Evolutionary conservation across 2,113 vertebrate species (phyloP).

Genomic region (Struthidea cinerea): DNA sequence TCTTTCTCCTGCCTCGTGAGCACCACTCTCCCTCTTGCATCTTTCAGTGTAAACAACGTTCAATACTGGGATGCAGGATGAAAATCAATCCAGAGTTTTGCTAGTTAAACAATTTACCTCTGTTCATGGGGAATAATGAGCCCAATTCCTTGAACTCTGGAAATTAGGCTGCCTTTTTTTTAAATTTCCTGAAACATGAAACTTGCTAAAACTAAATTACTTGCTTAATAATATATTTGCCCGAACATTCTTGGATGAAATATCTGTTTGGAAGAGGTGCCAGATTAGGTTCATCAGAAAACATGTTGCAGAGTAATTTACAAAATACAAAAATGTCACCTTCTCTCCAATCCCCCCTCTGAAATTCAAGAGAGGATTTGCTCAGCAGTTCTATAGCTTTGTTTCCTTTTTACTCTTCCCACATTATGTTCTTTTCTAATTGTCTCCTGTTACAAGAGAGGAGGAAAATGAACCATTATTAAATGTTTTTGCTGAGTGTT

Average conservation of each 20-base stretch:
- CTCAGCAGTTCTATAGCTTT: not conserved
- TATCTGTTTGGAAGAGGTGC: not conserved
- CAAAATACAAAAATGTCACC: constrained; percentile 60
- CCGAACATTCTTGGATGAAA: constrained; percentile 27
- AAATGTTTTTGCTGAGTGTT: not conserved
- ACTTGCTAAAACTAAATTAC: constrained; percentile 38
- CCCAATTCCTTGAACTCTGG: not conserved
- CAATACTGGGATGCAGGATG: not conserved
- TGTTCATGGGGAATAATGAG: not conserved
- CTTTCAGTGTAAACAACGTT: not conserved
- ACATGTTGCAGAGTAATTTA: constrained; percentile 35
- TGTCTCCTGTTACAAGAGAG: not conserved
- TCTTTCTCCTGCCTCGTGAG: not conserved
- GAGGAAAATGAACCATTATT: not conserved
- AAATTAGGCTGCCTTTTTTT: not conserved
- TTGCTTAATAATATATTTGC: not conserved
- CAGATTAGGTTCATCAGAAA: constrained; percentile 53
- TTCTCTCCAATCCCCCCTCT: not conserved
- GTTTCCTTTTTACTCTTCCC: not conserved
- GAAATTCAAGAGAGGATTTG: constrained; percentile 7
- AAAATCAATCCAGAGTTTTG: not conserved
- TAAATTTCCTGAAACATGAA: not conserved
- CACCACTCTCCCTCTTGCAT: not conserved
- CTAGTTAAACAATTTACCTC: not conserved
- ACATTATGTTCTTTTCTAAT: not conserved